Evolutionary conservation across 2,888 invertebrate species (phyloP), one percentile per base, ranked within the genome.

Genomic region (Caenorhabditis drosophilae): DNA sequence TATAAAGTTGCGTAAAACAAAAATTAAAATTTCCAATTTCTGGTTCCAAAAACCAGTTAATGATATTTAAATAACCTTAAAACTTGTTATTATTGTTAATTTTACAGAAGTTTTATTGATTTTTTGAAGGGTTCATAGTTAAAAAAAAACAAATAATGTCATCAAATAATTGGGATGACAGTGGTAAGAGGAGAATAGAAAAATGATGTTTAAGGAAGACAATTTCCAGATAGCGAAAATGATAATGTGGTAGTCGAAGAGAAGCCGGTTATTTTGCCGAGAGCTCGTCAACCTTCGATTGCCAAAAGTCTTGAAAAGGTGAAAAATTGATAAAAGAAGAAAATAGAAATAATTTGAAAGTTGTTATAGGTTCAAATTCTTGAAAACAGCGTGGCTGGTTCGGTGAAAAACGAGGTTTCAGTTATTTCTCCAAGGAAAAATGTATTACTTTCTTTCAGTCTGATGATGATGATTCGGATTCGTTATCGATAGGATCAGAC

Each of bases 241-340:
- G 76, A 73, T 18, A 68, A 67, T 46, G 73, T 76, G 16, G 76
- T 67, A 12, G 56, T 75, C 36, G 73, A 62, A 53, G 76, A 69
- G 40, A 74, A 74, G 46, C 72, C 73, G 34, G 70, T 74, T 38
- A 70, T 73, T 36, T 53, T 73, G 15, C 72, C 76, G 4, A 60
- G 76, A 12, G 63, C 72, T 22, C 53, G 76, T 16, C 68, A 72
- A 31, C 68, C 73, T 11, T 76, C 76, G 22, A 68, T 76, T 25
- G 75, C 75, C 0, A 71, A 73, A 51, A 76, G 71, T 59, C 58
- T 76, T 20, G 76, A 76, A 49, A 76, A 76, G 20, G n/a, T n/a
- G n/a, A n/a, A n/a, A n/a, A n/a, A n/a, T n/a, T n/a, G n/a, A n/a
- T n/a, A n/a, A n/a, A n/a, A n/a, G n/a, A n/a, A n/a, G n/a, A n/a